Evolutionary conservation across 2,113 vertebrate genomes (phyloP).

Genomic region (Catharus bicknelli): DNA sequence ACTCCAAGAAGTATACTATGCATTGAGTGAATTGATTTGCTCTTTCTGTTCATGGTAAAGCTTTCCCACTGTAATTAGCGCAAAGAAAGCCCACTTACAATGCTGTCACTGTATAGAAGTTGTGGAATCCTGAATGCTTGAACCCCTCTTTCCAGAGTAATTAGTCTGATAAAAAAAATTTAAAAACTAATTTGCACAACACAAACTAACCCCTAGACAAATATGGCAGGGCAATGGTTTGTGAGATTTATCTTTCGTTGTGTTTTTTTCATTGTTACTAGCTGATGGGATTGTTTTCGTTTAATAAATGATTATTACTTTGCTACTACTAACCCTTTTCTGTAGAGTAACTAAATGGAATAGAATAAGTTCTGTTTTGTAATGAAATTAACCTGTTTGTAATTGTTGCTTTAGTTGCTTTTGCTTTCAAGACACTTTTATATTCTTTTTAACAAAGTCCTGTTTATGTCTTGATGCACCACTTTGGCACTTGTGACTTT

Average conservation of each 20-base stretch:
- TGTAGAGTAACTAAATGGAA: constrained; percentile 69
- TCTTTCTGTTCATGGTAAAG: constrained; percentile 63
- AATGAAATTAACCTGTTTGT: constrained; percentile 75
- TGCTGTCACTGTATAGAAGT: constrained; percentile 62
- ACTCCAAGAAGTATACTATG: constrained; percentile 70
- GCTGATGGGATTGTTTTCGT: constrained; percentile 29
- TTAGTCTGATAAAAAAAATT: not conserved
- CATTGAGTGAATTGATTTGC: constrained; percentile 70
- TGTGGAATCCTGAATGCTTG: constrained; percentile 77
- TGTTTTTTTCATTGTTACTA: constrained; percentile 48
- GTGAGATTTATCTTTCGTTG: constrained; percentile 55
- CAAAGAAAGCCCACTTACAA: constrained; percentile 61
- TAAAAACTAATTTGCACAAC: constrained; percentile 63
- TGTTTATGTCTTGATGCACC: constrained; percentile 67
- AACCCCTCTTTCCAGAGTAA: constrained; percentile 58
- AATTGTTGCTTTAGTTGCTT: constrained; percentile 70
- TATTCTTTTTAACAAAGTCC: constrained; percentile 72
- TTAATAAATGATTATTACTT: constrained; percentile 53
- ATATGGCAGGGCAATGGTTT: constrained; percentile 25
- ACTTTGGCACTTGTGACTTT: constrained; percentile 77
- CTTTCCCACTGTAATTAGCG: constrained; percentile 68
- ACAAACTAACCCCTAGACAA: constrained; percentile 1
- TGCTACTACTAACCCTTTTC: constrained; percentile 60
- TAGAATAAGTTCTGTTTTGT: constrained; percentile 74
- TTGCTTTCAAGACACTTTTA: constrained; percentile 71